Evolutionary conservation across 1,140 invertebrate genomes (phyloP), one percentile per base, ranked within the genome.

Genomic region (Drosophila oshimai): DNA sequence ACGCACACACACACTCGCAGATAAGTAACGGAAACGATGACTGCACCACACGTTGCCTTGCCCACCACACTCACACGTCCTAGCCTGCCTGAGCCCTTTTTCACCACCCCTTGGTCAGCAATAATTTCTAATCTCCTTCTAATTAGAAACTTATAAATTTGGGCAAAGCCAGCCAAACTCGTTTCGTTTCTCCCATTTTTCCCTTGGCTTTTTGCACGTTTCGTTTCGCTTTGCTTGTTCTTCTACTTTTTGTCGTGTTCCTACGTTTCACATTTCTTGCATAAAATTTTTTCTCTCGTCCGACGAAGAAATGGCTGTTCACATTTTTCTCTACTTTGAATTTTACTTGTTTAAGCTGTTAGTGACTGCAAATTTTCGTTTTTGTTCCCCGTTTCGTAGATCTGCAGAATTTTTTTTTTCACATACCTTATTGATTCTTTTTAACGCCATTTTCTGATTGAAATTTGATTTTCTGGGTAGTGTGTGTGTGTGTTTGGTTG

Each of bases 401-500:
- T 20, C 44, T 74, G 49, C 39, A 55, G 41, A 67, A 47, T 74
- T 55, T 47, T 33, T 83, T 79, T 71, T 73, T 90, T 81, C 90
- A 95, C 95, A 92, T 95, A 96, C 96, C 96, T 97, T 97, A 95
- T 97, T 97, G 94, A 97, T 97, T 95, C 96, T 94, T 95, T 97
- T 97, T 94, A 97, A 95, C 94, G 96, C 96, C 96, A 97, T 97
- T 96, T 90, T 89, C 79, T 89, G 89, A 88, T 89, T 90, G 81
- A 87, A 90, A 90, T 90, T 90, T 90, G 86, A 90, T 90, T 90
- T 87, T 72, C 79, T 89, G 74, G 65, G 87, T 62, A 81, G 72
- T 88, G 71, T 79, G 69, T 84, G 75, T 78, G 60, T 69, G 64
- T 84, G 65, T 71, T 64, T 71, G 67, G 68, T 88, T 74, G 71